Evolutionary conservation across 2,888 invertebrate genomes (phyloP), one percentile per base, ranked within the genome.

Genomic region (Diadromus collaris): DNA sequence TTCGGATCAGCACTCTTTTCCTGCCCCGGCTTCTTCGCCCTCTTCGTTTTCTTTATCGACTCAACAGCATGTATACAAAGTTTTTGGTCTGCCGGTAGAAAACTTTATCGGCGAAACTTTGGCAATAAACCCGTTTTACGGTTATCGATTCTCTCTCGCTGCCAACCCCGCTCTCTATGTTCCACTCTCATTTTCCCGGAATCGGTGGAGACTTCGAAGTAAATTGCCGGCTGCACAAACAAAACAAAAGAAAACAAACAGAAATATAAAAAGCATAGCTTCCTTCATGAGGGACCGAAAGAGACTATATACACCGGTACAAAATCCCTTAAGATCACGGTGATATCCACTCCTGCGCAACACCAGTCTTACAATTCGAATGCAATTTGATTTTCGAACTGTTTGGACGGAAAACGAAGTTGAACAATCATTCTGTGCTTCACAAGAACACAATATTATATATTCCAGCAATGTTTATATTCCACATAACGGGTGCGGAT

Each of bases 91-190:
- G 54, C 51, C 51, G 51, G 64, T 73, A 54, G 65, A 79, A 76
- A 79, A 76, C 65, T 79, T 76, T 34, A 51, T 58, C 60, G 65
- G 41, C 16, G 46, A 44, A 76, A 79, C 76, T 76, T 76, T 73
- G 65, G 69, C 70, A 79, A 79, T 79, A 79, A 76, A 76, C 65
- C 54, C 73, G 69, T 73, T 76, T 76, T 76, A 76, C 73, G 64
- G 73, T 79, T 79, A 79, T 79, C 71, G 79, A 76, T 79, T 58
- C 65, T 60, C 48, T 48, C 48, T 61, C 32, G 61, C 24, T 69
- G 54, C 44, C 19, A 10, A n/a, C 61, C 41, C 61, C 32, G 41
- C 24, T 27, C 51, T 61, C 64, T 58, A 69, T 64, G 21, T 60
- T 34, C 51, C 38, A 41, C 24, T 63, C 46, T 61, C 58, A n/a